Percentiles rank a stretch among this genome's conserved stretches.
These are phyloP conservation scores for Conus canariensis DNA, from an alignment of 2,888 invertebrate genomes.

Conservation along the genomic window DNA sequence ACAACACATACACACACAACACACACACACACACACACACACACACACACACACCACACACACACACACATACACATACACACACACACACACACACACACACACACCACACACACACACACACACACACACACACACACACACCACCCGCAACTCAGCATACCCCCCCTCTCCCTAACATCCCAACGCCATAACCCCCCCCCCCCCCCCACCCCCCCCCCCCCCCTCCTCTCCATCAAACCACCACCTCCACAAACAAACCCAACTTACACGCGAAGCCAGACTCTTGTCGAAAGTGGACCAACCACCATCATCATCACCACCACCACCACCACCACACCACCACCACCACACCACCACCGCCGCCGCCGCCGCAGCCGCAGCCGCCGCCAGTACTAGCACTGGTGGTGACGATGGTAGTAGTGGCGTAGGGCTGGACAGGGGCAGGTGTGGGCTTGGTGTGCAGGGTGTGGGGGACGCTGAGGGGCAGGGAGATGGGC, in stretches of 20 bases:
- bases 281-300: background rate
- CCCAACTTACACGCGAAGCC: background rate
- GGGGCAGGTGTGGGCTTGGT: slow-evolving; percentile 74
- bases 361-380: no score
- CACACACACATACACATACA: background rate
- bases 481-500: slow-evolving; percentile 78
- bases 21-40: background rate
- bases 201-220: background rate
- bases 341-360: no score
- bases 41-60: background rate
- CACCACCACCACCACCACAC: background rate
- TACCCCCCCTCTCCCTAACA: background rate
- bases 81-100: background rate
- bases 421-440: slow-evolving; percentile 91
- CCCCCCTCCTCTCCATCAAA: background rate
- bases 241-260: background rate
- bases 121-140: background rate
- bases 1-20: no score
- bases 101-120: background rate
- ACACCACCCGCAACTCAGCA: background rate
- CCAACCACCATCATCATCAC: background rate
- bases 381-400: background rate
- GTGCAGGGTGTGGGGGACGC: slow-evolving; percentile 82
- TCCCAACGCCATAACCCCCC: background rate
- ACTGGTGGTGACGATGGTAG: slow-evolving; percentile 84